These are phyloP conservation scores for Melospiza melodia DNA, from an alignment of 2,113 vertebrate species.

Conservation along the genomic window DNA sequence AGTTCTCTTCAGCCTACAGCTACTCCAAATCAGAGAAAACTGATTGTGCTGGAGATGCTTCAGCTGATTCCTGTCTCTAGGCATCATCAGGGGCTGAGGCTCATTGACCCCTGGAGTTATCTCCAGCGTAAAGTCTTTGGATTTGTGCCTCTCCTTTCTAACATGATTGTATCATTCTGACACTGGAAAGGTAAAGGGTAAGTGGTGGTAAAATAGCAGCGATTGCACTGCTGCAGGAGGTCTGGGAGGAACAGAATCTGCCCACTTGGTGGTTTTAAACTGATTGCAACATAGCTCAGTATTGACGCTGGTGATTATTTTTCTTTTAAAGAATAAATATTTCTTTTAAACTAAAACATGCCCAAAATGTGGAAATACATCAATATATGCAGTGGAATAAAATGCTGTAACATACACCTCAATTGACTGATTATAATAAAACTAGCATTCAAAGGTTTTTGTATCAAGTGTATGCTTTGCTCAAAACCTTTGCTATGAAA, in stretches of 20 bases:
- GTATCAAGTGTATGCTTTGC: not conserved
- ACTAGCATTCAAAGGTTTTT: not conserved
- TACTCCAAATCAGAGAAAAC: not conserved
- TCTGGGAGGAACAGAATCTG: not conserved
- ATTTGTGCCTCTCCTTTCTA: not conserved
- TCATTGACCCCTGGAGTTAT: not conserved
- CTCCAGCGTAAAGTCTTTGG: not conserved
- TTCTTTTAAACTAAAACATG: not conserved
- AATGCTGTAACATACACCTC: not conserved
- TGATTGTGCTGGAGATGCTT: not conserved
- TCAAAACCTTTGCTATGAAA: not conserved
- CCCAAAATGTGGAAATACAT: not conserved
- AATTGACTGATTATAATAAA: not conserved
- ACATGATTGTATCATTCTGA: not conserved
- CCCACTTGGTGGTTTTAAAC: not conserved
- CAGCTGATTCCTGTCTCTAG: not conserved
- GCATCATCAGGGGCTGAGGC: not conserved
- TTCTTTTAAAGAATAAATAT: not conserved
- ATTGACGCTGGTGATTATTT: not conserved
- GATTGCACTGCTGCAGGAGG: not conserved
- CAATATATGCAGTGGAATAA: not conserved
- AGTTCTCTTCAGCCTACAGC: not conserved
- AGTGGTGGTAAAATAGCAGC: not conserved
- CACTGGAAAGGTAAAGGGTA: not conserved
- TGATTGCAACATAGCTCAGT: not conserved